Base-by-base conservation (phyloP, 2,113 vertebrate genomes). In the Noturus placidus region DNA sequence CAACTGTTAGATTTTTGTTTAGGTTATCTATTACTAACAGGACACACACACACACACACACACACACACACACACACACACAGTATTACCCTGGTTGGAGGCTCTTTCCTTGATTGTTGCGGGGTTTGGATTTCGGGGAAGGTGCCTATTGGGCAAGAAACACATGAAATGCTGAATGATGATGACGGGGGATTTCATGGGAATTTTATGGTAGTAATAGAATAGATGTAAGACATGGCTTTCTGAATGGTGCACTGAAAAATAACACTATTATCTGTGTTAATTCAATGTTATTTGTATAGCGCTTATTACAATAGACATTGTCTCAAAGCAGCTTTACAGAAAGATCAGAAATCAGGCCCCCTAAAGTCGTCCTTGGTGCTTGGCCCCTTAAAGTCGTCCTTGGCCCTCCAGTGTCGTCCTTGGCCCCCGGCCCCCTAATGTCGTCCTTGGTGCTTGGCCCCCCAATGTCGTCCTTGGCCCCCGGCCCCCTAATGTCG, bases 61-160 rank as follows among this genome's bases (percentile, higher is more conserved):
- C 38, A 85, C 69, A 74, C 67, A n/a, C 52, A 38, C 14, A 30
- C 17, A 30, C n/a, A 87, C 27, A 83, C 5, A 84, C 4, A 61
- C 33, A 7, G 10, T 1, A 2, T 65, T 20, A 89, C 88, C 87
- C 76, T 3, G 79, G 5, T 30, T 87, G 87, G 22, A 1, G 19
- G 79, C 88, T 91, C 72, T 80, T 90, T 20, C 86, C 81, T 0
- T 54, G 72, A 17, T 95, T 94, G 35, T 91, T 93, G 20, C 79
- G 89, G 33, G 94, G 92, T 89, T 93, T 95, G 42, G 94, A 91
- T 74, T 91, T 95, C 42, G 95, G 94, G 83, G 95, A 91, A 0
- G 92, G 90, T 20, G 92, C 93, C 94, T 93, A 89, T 27, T 14
- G 30, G 30, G 27, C 22, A 54, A 63, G 3, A 79, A 88, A 80